These are phyloP conservation scores for Fopius arisanus DNA, from an alignment of 1,140 invertebrate genomes.

Conservation along the genomic window DNA sequence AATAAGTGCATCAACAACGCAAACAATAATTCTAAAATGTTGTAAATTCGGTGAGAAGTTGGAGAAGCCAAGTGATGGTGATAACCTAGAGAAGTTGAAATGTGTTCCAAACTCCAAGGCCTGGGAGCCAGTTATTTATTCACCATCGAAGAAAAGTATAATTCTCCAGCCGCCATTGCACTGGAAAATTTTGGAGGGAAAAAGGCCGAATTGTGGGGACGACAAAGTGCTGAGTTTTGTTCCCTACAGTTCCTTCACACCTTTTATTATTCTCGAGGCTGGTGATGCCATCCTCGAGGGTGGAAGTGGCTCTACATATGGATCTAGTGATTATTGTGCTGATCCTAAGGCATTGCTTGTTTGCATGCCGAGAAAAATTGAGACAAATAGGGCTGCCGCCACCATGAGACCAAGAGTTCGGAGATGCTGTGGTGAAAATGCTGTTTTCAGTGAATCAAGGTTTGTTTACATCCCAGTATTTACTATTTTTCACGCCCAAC, in stretches of 20 bases:
- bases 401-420: slow-evolving; percentile 58
- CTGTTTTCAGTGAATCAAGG: slow-evolving; percentile 66
- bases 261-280: slow-evolving; percentile 66
- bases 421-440: slow-evolving; percentile 69
- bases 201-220: slow-evolving; percentile 57
- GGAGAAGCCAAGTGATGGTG: slow-evolving; percentile 31
- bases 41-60: slow-evolving; percentile 62
- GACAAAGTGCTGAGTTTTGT: slow-evolving; percentile 50
- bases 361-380: slow-evolving; percentile 61
- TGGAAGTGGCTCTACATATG: slow-evolving; percentile 44
- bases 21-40: slow-evolving; percentile 64
- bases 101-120: slow-evolving; percentile 20
- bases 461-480: slow-evolving; percentile 61
- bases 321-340: slow-evolving; percentile 67
- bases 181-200: slow-evolving; percentile 59
- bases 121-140: slow-evolving; percentile 67
- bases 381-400: slow-evolving; percentile 51
- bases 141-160: slow-evolving; percentile 50
- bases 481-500: too few relatives aligned
- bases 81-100: neutral
- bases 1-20: slow-evolving; percentile 39
- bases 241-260: slow-evolving; percentile 43
- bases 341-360: slow-evolving; percentile 68
- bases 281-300: slow-evolving; percentile 66
- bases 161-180: slow-evolving; percentile 55